phyloP scores from a whole-genome alignment of 1,140 invertebrate species.

The Nymphalis io region DNA sequence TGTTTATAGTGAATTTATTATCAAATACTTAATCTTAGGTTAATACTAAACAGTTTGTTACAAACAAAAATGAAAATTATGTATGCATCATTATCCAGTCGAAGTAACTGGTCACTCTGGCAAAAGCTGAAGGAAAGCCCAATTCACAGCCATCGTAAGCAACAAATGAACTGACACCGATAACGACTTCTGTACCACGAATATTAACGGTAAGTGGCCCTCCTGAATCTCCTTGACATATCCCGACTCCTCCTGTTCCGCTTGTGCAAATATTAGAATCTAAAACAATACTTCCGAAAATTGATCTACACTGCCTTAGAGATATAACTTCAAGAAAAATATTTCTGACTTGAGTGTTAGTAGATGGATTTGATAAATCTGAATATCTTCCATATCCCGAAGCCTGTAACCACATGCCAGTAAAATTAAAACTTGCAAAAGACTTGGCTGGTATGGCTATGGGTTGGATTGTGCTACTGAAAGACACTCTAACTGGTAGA shows the following conservation, averaged over 20 bases:
- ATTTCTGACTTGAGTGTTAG: slow-evolving; percentile 49
- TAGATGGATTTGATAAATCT: slow-evolving; percentile 47
- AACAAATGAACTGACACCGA: slow-evolving; percentile 62
- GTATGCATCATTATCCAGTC: slow-evolving; percentile 48
- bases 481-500: slow-evolving; percentile 42
- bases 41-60: no score
- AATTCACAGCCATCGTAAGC: slow-evolving; percentile 52
- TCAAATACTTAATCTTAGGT: no score
- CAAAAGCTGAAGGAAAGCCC: slow-evolving; percentile 55
- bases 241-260: slow-evolving; percentile 55
- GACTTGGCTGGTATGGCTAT: slow-evolving; percentile 44
- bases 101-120: slow-evolving; percentile 48
- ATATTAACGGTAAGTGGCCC: slow-evolving; percentile 50
- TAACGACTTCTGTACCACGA: slow-evolving; percentile 44
- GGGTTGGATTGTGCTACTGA: slow-evolving; percentile 43
- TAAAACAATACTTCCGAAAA: slow-evolving; percentile 46
- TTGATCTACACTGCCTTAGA: slow-evolving; percentile 40
- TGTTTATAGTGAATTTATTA: no score
- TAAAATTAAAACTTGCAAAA: slow-evolving; percentile 41
- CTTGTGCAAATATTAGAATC: slow-evolving; percentile 61
- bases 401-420: slow-evolving; percentile 43
- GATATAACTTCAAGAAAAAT: slow-evolving; percentile 52
- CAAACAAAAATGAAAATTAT: slow-evolving; percentile 24
- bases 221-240: slow-evolving; percentile 64
- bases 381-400: slow-evolving; percentile 60